Percentiles rank a stretch among this genome's conserved stretches.
Conservation (phyloP, 37 sponge, comb jelly and placozoan genomes). For the Beroe ovata region DNA sequence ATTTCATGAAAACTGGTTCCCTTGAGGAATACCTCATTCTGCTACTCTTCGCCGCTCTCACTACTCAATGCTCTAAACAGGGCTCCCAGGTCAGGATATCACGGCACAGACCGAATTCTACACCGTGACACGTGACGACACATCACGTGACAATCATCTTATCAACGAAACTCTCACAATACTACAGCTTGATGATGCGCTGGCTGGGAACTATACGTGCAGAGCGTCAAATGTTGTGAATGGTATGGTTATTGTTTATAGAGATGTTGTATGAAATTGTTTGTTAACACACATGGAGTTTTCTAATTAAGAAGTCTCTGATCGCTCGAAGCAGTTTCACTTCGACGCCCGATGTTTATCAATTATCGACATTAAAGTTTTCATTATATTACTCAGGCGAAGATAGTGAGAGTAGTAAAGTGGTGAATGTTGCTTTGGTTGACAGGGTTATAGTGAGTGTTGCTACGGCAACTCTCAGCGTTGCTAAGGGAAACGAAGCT, state of each 20-base stretch:
- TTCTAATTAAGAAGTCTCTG: no score
- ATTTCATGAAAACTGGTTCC: no score
- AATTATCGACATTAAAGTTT: no score
- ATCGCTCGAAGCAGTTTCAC: no score
- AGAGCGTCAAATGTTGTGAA: not conserved
- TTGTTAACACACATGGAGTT: no score
- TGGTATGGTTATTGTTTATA: slow-evolving; percentile 26
- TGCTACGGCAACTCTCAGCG: not conserved
- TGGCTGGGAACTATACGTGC: slow-evolving; percentile 16
- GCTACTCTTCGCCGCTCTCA: not conserved
- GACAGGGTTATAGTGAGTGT: not conserved
- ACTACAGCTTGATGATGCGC: not conserved
- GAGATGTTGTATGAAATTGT: no score
- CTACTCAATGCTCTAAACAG: not conserved
- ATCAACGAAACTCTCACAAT: not conserved
- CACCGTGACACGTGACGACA: not conserved
- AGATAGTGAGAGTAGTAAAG: not conserved
- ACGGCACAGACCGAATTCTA: not conserved
- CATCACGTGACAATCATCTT: not conserved
- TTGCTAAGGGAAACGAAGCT: slow-evolving; percentile 14
- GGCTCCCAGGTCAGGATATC: slow-evolving; percentile 33
- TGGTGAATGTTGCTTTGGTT: not conserved
- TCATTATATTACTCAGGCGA: no score
- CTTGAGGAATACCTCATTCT: not conserved
- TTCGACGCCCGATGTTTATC: no score